These are phyloP conservation scores for Isichthys henryi DNA, from an alignment of 2,113 vertebrate genomes.

Conservation along the genomic window DNA sequence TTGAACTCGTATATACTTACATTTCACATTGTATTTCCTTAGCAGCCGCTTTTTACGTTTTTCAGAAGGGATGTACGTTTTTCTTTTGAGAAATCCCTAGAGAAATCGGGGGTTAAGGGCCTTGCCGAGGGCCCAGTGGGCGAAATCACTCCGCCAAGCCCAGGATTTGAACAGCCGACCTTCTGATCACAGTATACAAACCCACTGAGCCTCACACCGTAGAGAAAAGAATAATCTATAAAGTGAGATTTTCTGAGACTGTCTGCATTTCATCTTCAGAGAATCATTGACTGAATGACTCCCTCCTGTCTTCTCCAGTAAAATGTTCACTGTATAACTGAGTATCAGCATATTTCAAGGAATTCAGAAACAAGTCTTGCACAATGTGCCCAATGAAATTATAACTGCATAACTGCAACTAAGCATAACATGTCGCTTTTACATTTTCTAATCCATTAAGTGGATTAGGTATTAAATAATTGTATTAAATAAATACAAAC, in stretches of 20 bases:
- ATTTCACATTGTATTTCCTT: neutral
- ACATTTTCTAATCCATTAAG: neutral
- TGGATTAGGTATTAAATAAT: no score
- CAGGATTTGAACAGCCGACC: neutral
- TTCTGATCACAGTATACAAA: neutral
- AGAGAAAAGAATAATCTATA: neutral
- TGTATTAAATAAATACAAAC: no score
- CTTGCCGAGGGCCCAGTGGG: neutral
- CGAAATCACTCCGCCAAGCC: neutral
- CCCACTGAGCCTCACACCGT: neutral
- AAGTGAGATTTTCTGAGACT: neutral
- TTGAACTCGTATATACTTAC: neutral
- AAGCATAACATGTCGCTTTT: neutral
- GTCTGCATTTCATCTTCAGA: neutral
- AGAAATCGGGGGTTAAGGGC: neutral
- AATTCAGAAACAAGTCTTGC: neutral
- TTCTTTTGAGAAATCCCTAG: neutral
- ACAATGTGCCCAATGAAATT: neutral
- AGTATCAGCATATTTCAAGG: neutral
- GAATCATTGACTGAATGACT: neutral
- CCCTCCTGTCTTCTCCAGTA: neutral
- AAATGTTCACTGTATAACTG: neutral
- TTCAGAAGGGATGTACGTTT: neutral
- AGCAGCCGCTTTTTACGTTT: neutral
- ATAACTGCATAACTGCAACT: neutral